phyloP scores from a whole-genome alignment of 1,140 invertebrate genomes.

The Caenorhabditis inopinata region DNA sequence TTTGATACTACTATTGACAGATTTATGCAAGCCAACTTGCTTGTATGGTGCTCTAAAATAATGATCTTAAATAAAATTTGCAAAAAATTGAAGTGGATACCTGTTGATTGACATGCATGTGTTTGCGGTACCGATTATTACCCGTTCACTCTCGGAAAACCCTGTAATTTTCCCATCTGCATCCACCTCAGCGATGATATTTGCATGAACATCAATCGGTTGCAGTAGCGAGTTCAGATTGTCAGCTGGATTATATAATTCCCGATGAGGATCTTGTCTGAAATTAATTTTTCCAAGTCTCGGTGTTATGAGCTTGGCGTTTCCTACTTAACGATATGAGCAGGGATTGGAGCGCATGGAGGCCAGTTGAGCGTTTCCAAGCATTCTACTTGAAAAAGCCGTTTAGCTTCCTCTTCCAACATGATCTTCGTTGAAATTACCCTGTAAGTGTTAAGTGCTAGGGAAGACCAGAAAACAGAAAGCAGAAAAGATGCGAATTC shows the following conservation, averaged over 20 bases:
- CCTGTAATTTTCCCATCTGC: neutral
- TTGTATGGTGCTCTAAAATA: slow-evolving; percentile 3
- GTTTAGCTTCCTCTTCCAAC: slow-evolving; percentile 2
- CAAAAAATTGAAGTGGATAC: neutral
- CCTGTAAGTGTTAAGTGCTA: too few relatives aligned
- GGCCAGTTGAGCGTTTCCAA: slow-evolving; percentile 10
- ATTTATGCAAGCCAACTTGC: neutral
- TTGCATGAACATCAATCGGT: neutral
- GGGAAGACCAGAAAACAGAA: too few relatives aligned
- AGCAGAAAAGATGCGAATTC: too few relatives aligned
- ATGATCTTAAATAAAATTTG: neutral
- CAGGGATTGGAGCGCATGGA: neutral
- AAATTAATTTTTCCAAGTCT: neutral
- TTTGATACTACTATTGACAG: neutral
- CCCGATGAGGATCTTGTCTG: neutral
- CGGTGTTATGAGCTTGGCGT: too few relatives aligned
- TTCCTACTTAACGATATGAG: neutral
- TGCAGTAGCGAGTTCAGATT: neutral
- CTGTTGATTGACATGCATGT: slow-evolving; percentile 11
- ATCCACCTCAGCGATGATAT: neutral
- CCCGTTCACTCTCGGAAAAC: neutral
- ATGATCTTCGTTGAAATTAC: neutral
- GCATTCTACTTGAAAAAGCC: neutral
- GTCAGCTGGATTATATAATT: neutral
- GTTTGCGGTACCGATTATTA: neutral